Base-by-base conservation (phyloP, 2,888 invertebrate species). In the Andrena dorsata region DNA sequence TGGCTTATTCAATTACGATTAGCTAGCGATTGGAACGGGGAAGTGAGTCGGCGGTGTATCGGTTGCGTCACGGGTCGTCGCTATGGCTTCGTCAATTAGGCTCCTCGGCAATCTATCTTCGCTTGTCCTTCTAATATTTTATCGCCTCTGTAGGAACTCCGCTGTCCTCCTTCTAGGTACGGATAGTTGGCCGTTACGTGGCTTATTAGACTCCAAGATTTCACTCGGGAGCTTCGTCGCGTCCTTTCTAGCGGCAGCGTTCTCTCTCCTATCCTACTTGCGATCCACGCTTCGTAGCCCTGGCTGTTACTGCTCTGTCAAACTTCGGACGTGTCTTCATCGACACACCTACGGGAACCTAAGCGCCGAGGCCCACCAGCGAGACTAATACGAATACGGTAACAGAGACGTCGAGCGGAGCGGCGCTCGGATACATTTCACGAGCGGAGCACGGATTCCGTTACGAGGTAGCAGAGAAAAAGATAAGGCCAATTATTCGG, bases 401-500 rank as follows among this genome's bases (percentile, higher is more conserved):
- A 56, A 76, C 41, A 56, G 49, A 76, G 56, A 64, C 32, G 51
- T 64, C 32, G 32, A 35, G 26, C 2, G 16, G 26, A 4, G 7
- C 32, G n/a, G 5, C 4, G 6, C 5, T 23, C 23, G 23, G 20
- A 26, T 20, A 26, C 26, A 13, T 60, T 47, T 20, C 35, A 26
- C 49, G 23, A 13, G 13, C 47, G 13, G 30, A 4, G 20, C n/a
- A 53, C 32, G n/a, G 61, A 73, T 80, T 83, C 61, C 71, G 71
- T 80, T 83, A 77, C 47, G 26, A 26, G 28, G 51, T 56, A 51
- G 49, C 47, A 56, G 16, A 58, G 23, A 58, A 72, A 20, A 72
- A 20, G 70, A 70, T 83, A 86, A 80, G 65, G 56, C 30, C 61
- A 58, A 83, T 80, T 73, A 77, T 83, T 75, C 58, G 58, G 30